Conservation (phyloP, 2,888 invertebrate species). For the Dasypogon diadema region DNA sequence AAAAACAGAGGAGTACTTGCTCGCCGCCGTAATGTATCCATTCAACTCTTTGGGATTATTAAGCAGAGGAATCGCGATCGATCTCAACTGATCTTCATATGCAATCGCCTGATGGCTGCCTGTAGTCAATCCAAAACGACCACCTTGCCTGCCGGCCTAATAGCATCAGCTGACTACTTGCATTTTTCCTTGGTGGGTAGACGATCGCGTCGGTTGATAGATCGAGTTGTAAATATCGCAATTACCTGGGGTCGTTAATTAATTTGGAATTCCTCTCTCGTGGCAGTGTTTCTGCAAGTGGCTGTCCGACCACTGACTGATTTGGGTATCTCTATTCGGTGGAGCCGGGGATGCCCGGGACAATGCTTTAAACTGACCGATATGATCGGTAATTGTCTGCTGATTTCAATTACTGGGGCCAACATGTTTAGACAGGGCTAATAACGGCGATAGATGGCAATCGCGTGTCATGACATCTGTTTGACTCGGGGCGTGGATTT, state of each 20-base stretch:
- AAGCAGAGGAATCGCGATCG: neutral
- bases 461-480: conserved; percentile 34
- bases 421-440: conserved; percentile 40
- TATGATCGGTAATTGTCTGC: conserved; percentile 45
- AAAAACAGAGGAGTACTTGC: neutral
- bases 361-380: conserved; percentile 29
- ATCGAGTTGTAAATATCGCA: conserved; percentile 49
- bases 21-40: neutral
- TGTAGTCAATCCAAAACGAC: neutral
- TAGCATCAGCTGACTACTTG: neutral
- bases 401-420: conserved; percentile 51
- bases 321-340: conserved; percentile 1
- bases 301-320: neutral
- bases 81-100: conserved; percentile 31
- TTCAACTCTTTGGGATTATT: neutral
- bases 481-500: neutral
- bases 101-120: neutral
- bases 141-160: neutral
- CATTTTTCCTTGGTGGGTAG: no score
- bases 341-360: neutral
- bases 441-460: conserved; percentile 25
- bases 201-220: conserved; percentile 22
- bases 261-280: conserved; percentile 42
- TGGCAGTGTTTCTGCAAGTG: neutral
- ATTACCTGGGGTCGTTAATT: conserved; percentile 46